Evolutionary conservation across 2,113 vertebrate genomes (phyloP), one percentile per base, ranked within the genome.

Genomic region (Ornithorhynchus anatinus): DNA sequence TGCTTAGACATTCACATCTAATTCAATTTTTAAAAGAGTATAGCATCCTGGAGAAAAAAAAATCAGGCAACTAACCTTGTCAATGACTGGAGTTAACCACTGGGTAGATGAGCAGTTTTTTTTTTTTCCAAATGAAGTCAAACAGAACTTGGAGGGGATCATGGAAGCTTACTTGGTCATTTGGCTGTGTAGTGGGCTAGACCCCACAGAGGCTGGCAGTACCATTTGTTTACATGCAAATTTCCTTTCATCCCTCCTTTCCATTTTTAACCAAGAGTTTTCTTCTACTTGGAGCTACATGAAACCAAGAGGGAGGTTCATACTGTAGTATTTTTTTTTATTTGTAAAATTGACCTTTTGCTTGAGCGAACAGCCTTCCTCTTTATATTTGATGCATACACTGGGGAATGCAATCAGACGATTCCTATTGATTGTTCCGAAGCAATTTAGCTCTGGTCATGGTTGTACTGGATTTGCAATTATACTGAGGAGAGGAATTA

Each of bases 401-500:
- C 72, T 59, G 31, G 81, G 79, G 88, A 91, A 91, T 87, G 85
- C 75, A 92, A 91, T 90, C 88, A 90, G 84, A 81, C 89, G 85
- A 91, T 92, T 90, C 83, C 69, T 92, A 93, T 93, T 89, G 92
- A 94, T 94, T 93, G 83, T 69, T 92, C 86, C 87, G 79, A 92
- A 89, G 91, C 90, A 94, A 92, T 93, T 92, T 92, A 91, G 88
- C 89, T 91, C 89, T 91, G 85, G 90, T 90, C 92, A 89, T 92
- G 89, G 90, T 80, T 92, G 89, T 89, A 93, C 85, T 91, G 88
- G 91, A 92, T 94, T 93, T 94, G 89, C 88, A 94, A 91, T 94
- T 93, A 94, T 89, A 91, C 86, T 89, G 90, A 92, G 69, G 82
- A 91, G 89, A 89, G 52, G 69, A 84, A 88, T 93, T 95, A 93